These are phyloP conservation scores for Zaprionus kolodkinae DNA, from an alignment of 1,140 invertebrate species.

Conservation along the genomic window DNA sequence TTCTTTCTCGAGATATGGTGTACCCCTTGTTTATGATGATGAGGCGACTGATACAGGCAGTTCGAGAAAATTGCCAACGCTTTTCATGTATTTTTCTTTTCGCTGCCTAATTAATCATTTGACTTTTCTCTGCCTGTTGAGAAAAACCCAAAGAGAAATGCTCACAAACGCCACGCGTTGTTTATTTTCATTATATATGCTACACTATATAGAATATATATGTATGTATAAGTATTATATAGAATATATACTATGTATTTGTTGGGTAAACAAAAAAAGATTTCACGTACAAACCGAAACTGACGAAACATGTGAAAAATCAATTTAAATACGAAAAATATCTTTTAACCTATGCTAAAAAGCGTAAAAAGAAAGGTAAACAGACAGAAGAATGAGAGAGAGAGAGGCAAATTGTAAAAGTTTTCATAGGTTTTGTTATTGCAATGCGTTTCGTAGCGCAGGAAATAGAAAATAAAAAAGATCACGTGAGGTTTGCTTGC, in stretches of 20 bases:
- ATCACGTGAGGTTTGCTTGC: constrained; percentile 38
- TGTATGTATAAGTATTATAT: constrained; percentile 1
- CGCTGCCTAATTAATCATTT: constrained; percentile 48
- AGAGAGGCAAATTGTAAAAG: constrained; percentile 16
- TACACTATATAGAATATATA: not conserved
- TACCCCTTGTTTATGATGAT: constrained; percentile 8
- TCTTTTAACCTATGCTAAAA: constrained; percentile 45
- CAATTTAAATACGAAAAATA: constrained; percentile 57
- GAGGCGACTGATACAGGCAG: constrained; percentile 35
- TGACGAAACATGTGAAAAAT: constrained; percentile 74
- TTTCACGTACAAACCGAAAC: constrained; percentile 47
- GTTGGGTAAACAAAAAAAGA: constrained; percentile 66
- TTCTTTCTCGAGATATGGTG: constrained; percentile 15
- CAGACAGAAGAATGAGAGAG: constrained; percentile 24
- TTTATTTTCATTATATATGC: constrained; percentile 19
- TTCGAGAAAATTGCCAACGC: constrained; percentile 48
- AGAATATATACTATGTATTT: not conserved
- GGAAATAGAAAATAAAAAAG: constrained; percentile 30
- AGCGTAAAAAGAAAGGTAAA: constrained; percentile 31
- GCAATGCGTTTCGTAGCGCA: constrained; percentile 36
- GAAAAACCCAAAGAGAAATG: constrained; percentile 32
- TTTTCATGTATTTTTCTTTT: constrained; percentile 23
- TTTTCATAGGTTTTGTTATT: constrained; percentile 19
- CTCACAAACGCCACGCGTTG: constrained; percentile 41
- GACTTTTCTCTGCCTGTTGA: constrained; percentile 18